Evolutionary conservation across 1,140 invertebrate species (phyloP), one percentile per base, ranked within the genome.

Genomic region (Euwallacea similis): DNA sequence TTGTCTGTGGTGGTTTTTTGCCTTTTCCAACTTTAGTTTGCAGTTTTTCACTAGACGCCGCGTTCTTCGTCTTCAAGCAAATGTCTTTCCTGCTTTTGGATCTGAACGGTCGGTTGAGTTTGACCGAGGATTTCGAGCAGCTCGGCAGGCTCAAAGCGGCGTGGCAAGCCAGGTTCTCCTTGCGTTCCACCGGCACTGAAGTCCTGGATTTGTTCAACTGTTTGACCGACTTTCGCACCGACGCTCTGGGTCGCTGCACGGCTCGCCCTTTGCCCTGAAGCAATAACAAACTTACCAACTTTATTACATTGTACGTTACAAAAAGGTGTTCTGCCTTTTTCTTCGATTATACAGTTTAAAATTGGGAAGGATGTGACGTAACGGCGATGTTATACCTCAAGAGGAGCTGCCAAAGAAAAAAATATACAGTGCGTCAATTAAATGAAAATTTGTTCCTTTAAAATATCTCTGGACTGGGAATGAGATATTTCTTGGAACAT

Each of bases 221-320:
- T 66, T 75, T 75, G 41, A 61, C 50, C 46, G 67, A 64, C 68
- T 79, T 80, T 42, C 68, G 58, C 11, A 76, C 56, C 41, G 71
- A 54, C 13, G 77, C 73, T 61, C 78, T 72, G 63, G n/a, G 9
- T 77, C 78, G 67, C 74, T 66, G 42, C n/a, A 75, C 73, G 21
- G 71, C 65, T 53, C 67, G 10, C 68, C 78, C 80, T 33, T 33
- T 53, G 7, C 75, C 78, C 79, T 80, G 73, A 71, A 78, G 77
- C 72, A 79, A 79, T 58, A 77, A 77, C 64, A 75, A 54, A 73
- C 76, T 78, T 76, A 76, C 76, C 77, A 77, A 76, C 69, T 60
- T 75, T 72, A 66, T 67, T 68, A 11, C 62, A 61, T 72, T 72
- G 43, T 66, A 50, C 58, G 44, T 41, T 62, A 63, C 53, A 53